Evolutionary conservation across 2,888 invertebrate genomes (phyloP).

Genomic region (Philereme transversata): DNA sequence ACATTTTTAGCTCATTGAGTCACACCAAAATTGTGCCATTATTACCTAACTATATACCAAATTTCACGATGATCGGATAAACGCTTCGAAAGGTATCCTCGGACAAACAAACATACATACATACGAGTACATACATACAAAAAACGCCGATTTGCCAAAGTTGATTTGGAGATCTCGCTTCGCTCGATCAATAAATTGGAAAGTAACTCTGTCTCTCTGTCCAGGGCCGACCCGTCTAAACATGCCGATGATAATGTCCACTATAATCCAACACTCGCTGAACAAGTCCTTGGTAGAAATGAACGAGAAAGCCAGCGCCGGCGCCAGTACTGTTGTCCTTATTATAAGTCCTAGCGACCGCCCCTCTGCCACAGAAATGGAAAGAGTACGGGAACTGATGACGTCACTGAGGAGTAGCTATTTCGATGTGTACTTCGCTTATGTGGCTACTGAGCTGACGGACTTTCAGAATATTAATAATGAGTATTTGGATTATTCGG

Average conservation of each 20-base stretch:
- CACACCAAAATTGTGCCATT: no score
- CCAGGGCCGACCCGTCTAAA: conserved; percentile 82
- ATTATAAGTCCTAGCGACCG: conserved; percentile 78
- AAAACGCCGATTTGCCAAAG: no score
- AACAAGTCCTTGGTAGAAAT: conserved; percentile 71
- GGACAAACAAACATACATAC: no score
- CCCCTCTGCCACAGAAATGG: conserved; percentile 71
- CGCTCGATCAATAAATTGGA: no score
- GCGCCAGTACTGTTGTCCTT: conserved; percentile 77
- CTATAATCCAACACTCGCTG: conserved; percentile 72
- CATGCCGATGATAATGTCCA: conserved; percentile 75
- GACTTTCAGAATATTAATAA: conserved; percentile 76
- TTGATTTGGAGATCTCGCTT: no score
- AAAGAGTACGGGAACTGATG: conserved; percentile 69
- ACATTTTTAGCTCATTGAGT: no score
- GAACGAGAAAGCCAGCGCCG: conserved; percentile 57
- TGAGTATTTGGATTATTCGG: conserved; percentile 76
- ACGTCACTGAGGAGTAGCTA: conserved; percentile 68
- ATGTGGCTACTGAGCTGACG: conserved; percentile 69
- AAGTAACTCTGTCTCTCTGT: no score
- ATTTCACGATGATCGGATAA: no score
- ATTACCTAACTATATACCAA: no score
- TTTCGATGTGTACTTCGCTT: conserved; percentile 83
- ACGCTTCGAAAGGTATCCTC: no score
- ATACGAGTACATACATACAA: no score